A percentile compares a stretch with the other conserved stretches of the same genome.
phyloP scores from a whole-genome alignment of 2,113 vertebrate genomes.

The Dicaeum eximium region DNA sequence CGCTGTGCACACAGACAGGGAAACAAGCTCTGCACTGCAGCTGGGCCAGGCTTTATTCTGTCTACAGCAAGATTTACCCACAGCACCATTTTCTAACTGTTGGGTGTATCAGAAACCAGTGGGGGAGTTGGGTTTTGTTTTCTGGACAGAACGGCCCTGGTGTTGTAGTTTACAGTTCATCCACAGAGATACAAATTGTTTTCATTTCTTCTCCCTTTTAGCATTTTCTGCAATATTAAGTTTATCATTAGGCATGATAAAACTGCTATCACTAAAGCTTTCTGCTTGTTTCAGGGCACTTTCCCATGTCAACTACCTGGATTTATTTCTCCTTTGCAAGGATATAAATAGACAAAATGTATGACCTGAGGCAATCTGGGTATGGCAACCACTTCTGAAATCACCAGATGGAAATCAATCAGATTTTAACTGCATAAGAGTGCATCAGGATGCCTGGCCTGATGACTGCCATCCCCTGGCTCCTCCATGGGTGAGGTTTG shows the following conservation, averaged over 20 bases:
- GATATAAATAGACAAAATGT: neutral
- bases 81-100: neutral
- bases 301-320: neutral
- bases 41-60: neutral
- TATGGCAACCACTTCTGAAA: neutral
- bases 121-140: neutral
- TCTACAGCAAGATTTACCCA: neutral
- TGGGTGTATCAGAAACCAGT: neutral
- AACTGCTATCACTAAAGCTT: neutral
- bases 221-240: neutral
- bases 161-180: neutral
- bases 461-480: neutral
- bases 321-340: slow-evolving; percentile 2
- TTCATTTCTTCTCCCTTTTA: neutral
- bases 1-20: neutral
- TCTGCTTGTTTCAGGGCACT: neutral
- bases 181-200: neutral
- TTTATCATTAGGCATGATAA: neutral
- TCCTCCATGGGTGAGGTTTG: neutral
- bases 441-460: neutral
- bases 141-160: neutral
- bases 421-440: neutral
- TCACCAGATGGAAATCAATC: neutral
- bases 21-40: neutral
- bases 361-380: neutral